Evolutionary conservation across 2,113 vertebrate genomes (phyloP).

Genomic region (Dasyprocta punctata): DNA sequence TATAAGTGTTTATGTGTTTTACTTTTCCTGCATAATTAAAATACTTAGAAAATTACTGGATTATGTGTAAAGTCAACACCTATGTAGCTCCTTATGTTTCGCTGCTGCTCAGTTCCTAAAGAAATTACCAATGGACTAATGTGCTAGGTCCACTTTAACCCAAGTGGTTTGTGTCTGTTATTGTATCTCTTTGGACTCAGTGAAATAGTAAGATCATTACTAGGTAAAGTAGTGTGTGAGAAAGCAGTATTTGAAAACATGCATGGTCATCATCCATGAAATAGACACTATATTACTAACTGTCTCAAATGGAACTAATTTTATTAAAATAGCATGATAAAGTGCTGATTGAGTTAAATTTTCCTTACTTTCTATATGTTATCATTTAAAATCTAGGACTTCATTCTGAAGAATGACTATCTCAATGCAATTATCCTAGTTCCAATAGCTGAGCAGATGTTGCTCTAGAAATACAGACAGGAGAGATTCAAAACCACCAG

Average conservation of each 20-base stretch:
- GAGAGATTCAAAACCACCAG: neutral
- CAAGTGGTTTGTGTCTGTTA: neutral
- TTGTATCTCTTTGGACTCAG: neutral
- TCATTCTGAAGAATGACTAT: neutral
- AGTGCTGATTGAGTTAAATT: neutral
- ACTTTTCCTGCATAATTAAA: neutral
- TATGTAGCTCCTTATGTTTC: neutral
- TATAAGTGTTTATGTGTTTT: neutral
- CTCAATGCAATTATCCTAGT: neutral
- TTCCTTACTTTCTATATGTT: neutral
- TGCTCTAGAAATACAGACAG: neutral
- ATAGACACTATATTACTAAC: neutral
- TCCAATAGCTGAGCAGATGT: neutral
- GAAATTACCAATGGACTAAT: neutral
- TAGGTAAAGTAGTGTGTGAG: neutral
- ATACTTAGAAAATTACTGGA: neutral
- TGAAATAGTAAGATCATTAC: conserved; percentile 23
- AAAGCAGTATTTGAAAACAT: neutral
- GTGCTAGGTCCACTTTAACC: neutral
- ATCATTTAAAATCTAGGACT: neutral
- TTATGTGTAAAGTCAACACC: neutral
- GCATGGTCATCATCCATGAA: neutral
- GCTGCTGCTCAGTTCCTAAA: neutral
- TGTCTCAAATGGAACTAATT: neutral
- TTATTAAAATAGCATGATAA: neutral